phyloP scores from a whole-genome alignment of 2,113 vertebrate genomes.

The Eolophus roseicapilla region DNA sequence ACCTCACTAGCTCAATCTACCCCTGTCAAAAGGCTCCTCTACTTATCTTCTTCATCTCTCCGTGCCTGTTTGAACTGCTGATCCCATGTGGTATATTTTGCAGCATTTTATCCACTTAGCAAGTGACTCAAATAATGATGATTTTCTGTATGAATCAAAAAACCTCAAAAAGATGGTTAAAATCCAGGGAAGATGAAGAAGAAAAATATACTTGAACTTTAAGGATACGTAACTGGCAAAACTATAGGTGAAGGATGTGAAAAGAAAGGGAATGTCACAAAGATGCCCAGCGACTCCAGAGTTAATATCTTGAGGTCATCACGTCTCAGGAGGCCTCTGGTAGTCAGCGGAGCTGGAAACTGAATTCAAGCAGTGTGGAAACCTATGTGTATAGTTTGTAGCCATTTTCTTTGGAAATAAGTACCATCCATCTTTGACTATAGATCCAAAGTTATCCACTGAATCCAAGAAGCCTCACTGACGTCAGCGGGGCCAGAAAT shows the following conservation, averaged over 20 bases:
- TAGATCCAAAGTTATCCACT: slow-evolving; percentile 17
- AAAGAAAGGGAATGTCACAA: not conserved
- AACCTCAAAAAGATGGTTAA: not conserved
- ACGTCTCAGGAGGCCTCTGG: not conserved
- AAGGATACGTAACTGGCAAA: not conserved
- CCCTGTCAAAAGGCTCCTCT: not conserved
- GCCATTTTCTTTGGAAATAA: not conserved
- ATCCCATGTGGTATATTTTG: not conserved
- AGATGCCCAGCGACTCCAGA: not conserved
- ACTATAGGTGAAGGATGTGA: not conserved
- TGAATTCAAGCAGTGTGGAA: not conserved
- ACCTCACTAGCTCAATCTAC: not conserved
- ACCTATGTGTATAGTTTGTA: not conserved
- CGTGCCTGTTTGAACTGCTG: not conserved
- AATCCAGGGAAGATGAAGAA: not conserved
- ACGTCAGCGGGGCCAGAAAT: not conserved
- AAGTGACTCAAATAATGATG: not conserved
- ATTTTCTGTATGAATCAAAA: not conserved
- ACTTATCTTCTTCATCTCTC: not conserved
- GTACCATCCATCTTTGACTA: not conserved
- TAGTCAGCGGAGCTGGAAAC: not conserved
- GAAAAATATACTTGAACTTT: not conserved
- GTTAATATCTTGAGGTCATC: not conserved
- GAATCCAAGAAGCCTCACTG: slow-evolving; percentile 8
- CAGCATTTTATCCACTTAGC: not conserved